Conservation (phyloP, 2,888 invertebrate genomes). For the Trisateles emortualis region DNA sequence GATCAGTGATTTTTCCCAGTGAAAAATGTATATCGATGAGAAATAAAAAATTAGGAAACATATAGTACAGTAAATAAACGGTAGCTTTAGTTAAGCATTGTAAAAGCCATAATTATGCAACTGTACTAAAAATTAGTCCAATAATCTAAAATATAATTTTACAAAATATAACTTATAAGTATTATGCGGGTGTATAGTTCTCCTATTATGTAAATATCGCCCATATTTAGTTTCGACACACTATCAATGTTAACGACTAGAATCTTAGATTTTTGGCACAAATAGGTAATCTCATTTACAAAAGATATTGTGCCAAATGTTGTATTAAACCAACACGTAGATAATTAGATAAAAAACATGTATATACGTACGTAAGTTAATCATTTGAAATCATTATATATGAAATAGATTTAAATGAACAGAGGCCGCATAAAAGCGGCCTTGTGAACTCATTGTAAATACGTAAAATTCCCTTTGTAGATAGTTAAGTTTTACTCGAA, state of each 20-base stretch:
- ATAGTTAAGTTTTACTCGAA: constrained; percentile 55
- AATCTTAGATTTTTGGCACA: constrained; percentile 51
- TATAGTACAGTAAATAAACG: constrained; percentile 22
- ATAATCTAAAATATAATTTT: constrained; percentile 21
- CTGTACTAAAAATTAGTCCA: constrained; percentile 24
- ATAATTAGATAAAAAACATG: constrained; percentile 66
- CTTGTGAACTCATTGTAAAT: constrained; percentile 59
- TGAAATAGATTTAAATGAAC: constrained; percentile 24
- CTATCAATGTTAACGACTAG: constrained; percentile 42
- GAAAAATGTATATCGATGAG: constrained; percentile 8
- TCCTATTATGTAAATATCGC: constrained; percentile 47
- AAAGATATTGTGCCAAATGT: constrained; percentile 62
- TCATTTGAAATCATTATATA: constrained; percentile 41
- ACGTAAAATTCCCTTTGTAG: constrained; percentile 70
- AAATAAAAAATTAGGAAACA: not conserved
- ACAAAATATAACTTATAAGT: constrained; percentile 30
- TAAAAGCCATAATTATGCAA: constrained; percentile 5
- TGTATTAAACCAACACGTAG: constrained; percentile 64
- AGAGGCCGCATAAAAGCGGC: constrained; percentile 11
- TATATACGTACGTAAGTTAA: constrained; percentile 60
- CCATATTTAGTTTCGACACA: constrained; percentile 39
- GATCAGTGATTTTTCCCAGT: constrained; percentile 31
- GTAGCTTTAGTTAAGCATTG: constrained; percentile 2
- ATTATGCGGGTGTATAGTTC: constrained; percentile 50
- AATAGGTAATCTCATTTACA: constrained; percentile 40